phyloP scores from a whole-genome alignment of 2,113 vertebrate species.

The Cyanoderma ruficeps region DNA sequence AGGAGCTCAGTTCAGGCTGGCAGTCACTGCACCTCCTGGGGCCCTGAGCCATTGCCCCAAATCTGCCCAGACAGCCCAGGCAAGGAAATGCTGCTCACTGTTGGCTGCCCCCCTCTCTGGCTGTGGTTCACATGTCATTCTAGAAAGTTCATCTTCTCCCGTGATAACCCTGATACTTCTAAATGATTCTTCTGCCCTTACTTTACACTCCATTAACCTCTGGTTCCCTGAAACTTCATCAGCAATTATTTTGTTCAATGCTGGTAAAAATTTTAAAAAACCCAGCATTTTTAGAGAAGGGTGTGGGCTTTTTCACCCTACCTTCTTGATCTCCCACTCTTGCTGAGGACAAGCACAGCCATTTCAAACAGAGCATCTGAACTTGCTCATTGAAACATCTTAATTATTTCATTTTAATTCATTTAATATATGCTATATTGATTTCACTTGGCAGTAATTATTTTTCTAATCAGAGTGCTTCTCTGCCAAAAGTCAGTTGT shows the following conservation, averaged over 20 bases:
- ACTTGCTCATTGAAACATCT: neutral
- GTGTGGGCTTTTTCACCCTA: neutral
- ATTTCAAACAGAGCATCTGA: neutral
- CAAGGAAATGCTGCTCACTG: neutral
- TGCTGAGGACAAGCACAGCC: neutral
- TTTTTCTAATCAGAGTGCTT: constrained; percentile 30
- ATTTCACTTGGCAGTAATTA: constrained; percentile 24
- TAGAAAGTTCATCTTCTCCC: neutral
- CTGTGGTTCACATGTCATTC: rapidly evolving
- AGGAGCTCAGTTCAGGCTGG: neutral
- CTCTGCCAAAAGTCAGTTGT: constrained; percentile 37
- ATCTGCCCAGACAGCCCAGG: neutral
- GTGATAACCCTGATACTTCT: neutral
- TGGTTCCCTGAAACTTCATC: neutral
- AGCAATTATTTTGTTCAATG: neutral
- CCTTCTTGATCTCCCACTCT: neutral
- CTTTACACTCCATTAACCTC: neutral
- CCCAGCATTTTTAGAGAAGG: neutral
- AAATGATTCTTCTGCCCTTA: neutral
- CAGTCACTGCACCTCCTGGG: neutral
- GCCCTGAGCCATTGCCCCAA: rapidly evolving
- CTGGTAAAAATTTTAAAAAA: neutral
- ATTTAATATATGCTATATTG: neutral
- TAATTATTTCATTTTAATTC: constrained; percentile 3
- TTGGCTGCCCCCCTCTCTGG: neutral